Evolutionary conservation across 1,140 invertebrate species (phyloP), one percentile per base, ranked within the genome.

Genomic region (Galleria mellonella): DNA sequence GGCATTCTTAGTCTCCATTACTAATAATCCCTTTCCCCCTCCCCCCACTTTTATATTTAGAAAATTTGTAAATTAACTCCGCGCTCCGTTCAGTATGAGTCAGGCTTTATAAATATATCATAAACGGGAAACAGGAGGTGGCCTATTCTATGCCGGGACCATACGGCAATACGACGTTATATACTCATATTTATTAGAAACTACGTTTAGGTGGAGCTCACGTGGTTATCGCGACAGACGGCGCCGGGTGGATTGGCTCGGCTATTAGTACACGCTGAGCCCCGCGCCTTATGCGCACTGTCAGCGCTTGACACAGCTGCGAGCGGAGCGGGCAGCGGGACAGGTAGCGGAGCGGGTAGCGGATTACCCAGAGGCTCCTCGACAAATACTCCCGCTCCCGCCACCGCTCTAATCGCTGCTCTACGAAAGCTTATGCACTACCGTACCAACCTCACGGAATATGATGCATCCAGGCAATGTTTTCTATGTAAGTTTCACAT

Each of bases 251-350:
- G 67, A 0, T 14, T 45, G 1, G 68, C 66, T 0, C 58, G 49
- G 7, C 51, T 87, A 0, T 59, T 56, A 1, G 29, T 87, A 0
- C 45, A 51, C 1, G 11, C 32, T 4, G 32, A 82, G 75, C 0
- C 55, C 63, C 0, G 83, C 74, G 72, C 81, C 0, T 57, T 84
- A 0, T 85, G 84, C 32, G 72, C 72, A 3, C 58, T 84, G 9
- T 51, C 69, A 0, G 81, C 60, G 0, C 36, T 81, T 15, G 79
- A 83, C 44, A 47, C 61, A 0, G 82, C 72, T 2, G 40, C 73
- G 6, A 67, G 14, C 17, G 17, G 17, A 6, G 17, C 17, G 17
- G 2, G 2, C 17, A 2, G 17, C 17, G 2, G 17, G 17, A n/a
- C n/a, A n/a, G n/a, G n/a, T n/a, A 67, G 14, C 17, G 17, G 17